Percentiles rank a stretch among this genome's conserved stretches.
phyloP scores from a whole-genome alignment of 2,113 vertebrate genomes.

The Prunella himalayana region DNA sequence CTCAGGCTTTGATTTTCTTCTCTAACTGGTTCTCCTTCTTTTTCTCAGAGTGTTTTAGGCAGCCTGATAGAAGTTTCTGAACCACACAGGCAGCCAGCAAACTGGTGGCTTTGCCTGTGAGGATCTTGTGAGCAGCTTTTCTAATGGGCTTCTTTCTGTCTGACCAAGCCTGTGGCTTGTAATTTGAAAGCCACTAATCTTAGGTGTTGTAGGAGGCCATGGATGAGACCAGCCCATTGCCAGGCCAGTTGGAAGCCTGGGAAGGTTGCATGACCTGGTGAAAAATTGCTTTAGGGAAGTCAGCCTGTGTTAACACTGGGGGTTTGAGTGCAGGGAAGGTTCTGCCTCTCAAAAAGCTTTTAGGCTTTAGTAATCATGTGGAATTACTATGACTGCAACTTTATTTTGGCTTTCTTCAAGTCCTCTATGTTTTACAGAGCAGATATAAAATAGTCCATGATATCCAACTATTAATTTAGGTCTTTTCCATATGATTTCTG shows the following conservation, averaged over 20 bases:
- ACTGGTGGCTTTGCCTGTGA: neutral
- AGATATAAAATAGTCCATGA: neutral
- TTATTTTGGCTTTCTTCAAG: neutral
- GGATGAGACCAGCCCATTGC: neutral
- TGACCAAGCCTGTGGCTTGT: constrained; percentile 14
- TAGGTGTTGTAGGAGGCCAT: neutral
- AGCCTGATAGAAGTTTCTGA: constrained; percentile 45
- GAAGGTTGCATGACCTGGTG: neutral
- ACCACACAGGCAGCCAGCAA: neutral
- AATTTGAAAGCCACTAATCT: constrained; percentile 37
- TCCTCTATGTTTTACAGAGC: neutral
- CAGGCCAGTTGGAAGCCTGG: neutral
- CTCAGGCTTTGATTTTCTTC: constrained; percentile 60
- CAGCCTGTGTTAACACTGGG: neutral
- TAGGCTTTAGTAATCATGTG: neutral
- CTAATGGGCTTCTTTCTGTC: constrained; percentile 8
- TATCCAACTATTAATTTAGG: neutral
- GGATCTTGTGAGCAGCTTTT: neutral
- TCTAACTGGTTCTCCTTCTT: constrained; percentile 48
- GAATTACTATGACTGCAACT: neutral
- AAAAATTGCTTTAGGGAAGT: constrained; percentile 1
- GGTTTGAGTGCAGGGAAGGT: neutral
- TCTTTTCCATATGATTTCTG: neutral
- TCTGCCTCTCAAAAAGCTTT: neutral
- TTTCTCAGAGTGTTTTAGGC: neutral